Evolutionary conservation across 2,113 vertebrate genomes (phyloP).

Genomic region (Anguilla japonica): DNA sequence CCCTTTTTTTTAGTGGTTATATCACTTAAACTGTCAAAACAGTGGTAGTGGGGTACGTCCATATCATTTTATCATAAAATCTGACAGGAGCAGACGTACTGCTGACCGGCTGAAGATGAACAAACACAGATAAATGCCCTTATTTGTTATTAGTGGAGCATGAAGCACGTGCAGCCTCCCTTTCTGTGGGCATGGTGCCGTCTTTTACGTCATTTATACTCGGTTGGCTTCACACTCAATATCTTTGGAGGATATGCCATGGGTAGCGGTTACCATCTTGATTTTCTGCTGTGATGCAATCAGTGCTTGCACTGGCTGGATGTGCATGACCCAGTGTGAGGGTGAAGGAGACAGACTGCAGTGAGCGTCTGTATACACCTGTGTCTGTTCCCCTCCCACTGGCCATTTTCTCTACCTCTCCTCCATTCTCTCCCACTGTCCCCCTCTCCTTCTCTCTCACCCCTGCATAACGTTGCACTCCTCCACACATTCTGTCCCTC

Average conservation of each 20-base stretch:
- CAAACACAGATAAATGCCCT: conserved; percentile 1
- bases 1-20: too few relatives aligned
- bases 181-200: neutral
- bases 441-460: conserved; percentile 64
- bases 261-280: too few relatives aligned
- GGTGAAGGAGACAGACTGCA: neutral
- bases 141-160: neutral
- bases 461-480: conserved; percentile 82
- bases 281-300: too few relatives aligned
- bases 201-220: neutral
- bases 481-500: conserved; percentile 85
- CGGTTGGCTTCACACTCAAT: neutral
- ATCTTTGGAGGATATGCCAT: neutral
- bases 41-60: neutral
- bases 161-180: neutral
- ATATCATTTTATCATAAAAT: neutral
- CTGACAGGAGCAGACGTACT: neutral
- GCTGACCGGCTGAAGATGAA: neutral
- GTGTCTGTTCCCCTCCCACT: neutral
- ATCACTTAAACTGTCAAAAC: too few relatives aligned
- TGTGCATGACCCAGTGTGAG: neutral
- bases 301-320: too few relatives aligned
- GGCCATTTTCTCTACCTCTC: conserved; percentile 39
- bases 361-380: neutral
- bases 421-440: conserved; percentile 62